Evolutionary conservation across 2,113 vertebrate genomes (phyloP).

Genomic region (Heterocephalus glaber): DNA sequence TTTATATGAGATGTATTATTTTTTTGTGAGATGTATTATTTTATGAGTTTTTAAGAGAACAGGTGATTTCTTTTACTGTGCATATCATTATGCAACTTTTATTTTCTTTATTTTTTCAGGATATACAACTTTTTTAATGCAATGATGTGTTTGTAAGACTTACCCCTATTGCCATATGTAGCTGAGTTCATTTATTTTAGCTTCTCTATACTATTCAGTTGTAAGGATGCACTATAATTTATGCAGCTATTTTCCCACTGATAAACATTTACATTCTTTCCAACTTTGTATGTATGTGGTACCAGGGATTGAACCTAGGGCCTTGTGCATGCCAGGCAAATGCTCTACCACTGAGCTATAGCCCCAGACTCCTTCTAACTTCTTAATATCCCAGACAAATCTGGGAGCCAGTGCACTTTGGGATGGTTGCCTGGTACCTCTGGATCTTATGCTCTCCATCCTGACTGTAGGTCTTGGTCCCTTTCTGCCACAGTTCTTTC

Average conservation of each 20-base stretch:
- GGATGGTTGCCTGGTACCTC: not conserved
- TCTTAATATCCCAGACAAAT: not conserved
- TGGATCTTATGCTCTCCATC: not conserved
- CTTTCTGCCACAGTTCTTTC: not conserved
- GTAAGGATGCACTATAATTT: not conserved
- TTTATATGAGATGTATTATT: not conserved
- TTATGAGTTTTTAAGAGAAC: not conserved
- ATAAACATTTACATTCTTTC: not conserved
- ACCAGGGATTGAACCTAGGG: not conserved
- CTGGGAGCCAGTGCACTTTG: not conserved
- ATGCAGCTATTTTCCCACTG: not conserved
- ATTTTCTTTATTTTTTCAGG: not conserved
- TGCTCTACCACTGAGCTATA: not conserved
- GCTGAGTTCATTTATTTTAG: slow-evolving; percentile 9
- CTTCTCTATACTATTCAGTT: not conserved
- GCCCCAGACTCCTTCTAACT: not conserved
- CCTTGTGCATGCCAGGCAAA: not conserved
- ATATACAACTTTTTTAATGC: not conserved
- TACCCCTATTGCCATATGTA: not conserved
- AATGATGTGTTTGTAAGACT: not conserved
- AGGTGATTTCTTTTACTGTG: not conserved
- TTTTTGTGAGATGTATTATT: not conserved
- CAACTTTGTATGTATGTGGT: not conserved
- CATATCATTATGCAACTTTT: not conserved
- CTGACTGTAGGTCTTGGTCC: not conserved